A percentile compares a stretch with the other conserved stretches of the same genome.
These are phyloP conservation scores for Crocodylus rhombifer DNA, from an alignment of 2,797 vertebrate species.

Conservation along the genomic window DNA sequence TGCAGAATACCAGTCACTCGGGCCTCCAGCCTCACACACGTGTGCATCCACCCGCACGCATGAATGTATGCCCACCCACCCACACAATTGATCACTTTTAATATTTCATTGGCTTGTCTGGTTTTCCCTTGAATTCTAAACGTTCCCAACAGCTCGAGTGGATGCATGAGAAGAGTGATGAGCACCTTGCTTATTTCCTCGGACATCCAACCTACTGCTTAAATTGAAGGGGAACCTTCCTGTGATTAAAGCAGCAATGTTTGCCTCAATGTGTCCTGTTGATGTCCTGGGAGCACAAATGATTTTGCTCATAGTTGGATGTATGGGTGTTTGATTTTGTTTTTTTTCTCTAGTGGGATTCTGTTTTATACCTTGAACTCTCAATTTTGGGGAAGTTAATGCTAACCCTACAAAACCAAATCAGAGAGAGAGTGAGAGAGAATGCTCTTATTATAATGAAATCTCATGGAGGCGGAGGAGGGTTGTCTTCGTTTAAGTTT, in stretches of 20 bases:
- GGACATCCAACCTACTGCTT: neutral
- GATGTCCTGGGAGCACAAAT: neutral
- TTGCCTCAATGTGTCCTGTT: neutral
- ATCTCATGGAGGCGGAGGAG: neutral
- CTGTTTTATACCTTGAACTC: neutral
- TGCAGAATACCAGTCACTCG: neutral
- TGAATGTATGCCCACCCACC: too few relatives aligned
- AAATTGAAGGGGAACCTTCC: neutral
- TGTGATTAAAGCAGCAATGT: neutral
- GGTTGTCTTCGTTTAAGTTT: neutral
- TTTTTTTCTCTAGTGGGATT: neutral
- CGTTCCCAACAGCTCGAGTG: neutral
- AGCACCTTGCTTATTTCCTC: neutral
- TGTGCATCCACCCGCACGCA: too few relatives aligned
- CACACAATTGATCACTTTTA: neutral
- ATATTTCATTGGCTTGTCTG: neutral
- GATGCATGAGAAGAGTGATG: accelerated
- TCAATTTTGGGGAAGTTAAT: neutral
- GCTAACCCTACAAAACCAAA: neutral
- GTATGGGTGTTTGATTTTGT: neutral
- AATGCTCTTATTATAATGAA: neutral
- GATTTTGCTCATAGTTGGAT: neutral
- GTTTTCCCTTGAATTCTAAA: neutral
- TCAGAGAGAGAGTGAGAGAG: neutral
- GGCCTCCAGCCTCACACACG: neutral